phyloP scores from a whole-genome alignment of 2,113 vertebrate species.

The Osmerus eperlanus region DNA sequence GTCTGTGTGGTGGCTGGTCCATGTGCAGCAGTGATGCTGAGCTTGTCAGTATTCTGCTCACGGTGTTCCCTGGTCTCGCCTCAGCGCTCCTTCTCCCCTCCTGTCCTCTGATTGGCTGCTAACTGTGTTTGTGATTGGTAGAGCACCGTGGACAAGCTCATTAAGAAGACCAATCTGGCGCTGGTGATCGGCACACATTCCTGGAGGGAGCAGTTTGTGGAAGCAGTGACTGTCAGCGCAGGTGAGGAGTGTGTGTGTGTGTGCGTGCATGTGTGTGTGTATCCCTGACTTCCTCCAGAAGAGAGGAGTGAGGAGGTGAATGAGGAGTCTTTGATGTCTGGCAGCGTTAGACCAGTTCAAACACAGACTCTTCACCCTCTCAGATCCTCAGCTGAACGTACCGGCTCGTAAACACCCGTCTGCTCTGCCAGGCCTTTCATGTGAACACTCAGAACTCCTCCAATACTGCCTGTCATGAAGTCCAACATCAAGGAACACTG shows the following conservation, averaged over 20 bases:
- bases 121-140: conserved; percentile 60
- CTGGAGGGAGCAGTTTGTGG: conserved; percentile 93
- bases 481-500: too few species aligned
- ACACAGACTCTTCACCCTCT: too few species aligned
- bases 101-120: conserved; percentile 17
- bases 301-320: background rate
- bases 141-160: conserved; percentile 95
- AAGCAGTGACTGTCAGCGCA: conserved; percentile 91
- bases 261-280: conserved; percentile 7
- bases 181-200: conserved; percentile 92
- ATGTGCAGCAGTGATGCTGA: background rate
- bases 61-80: background rate
- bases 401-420: too few species aligned
- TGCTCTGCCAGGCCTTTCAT: too few species aligned
- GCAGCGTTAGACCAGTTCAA: background rate
- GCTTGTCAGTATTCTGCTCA: background rate
- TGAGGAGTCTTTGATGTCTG: background rate
- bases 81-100: background rate
- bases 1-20: background rate
- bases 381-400: too few species aligned
- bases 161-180: conserved; percentile 95
- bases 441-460: too few species aligned
- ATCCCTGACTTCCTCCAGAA: background rate
- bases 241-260: conserved; percentile 65
- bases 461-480: too few species aligned